Conservation (phyloP, 2,113 vertebrate species). For the Puffinus mauretanicus region DNA sequence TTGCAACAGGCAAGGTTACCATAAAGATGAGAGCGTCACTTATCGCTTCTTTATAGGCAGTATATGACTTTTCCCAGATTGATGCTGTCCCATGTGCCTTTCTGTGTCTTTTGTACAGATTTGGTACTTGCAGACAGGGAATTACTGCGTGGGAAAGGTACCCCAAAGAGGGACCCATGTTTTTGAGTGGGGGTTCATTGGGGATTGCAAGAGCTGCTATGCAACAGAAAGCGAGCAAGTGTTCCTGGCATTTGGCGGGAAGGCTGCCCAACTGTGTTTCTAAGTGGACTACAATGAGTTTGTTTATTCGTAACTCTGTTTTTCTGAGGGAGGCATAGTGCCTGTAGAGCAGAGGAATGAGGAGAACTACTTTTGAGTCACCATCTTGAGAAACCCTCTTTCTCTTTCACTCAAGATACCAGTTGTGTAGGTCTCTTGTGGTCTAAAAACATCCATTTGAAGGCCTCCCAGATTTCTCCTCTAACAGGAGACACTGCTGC, state of each 20-base stretch:
- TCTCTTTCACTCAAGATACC: background rate
- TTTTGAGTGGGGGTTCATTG: background rate
- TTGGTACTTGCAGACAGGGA: background rate
- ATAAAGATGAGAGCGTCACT: background rate
- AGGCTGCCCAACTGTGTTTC: background rate
- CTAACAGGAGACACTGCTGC: background rate
- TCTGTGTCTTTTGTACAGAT: background rate
- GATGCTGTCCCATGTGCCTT: background rate
- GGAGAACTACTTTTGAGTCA: background rate
- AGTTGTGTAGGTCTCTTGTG: background rate
- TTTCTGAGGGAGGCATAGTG: background rate
- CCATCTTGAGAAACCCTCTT: background rate
- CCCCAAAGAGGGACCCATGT: rapidly evolving
- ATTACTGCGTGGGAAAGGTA: background rate
- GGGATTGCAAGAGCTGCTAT: background rate
- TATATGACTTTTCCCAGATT: background rate
- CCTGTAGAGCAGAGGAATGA: background rate
- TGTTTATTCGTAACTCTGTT: background rate
- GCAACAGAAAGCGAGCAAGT: background rate
- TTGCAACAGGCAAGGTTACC: background rate
- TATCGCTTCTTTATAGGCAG: background rate
- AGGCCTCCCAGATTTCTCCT: background rate
- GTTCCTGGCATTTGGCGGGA: background rate
- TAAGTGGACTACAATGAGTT: background rate
- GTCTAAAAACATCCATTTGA: background rate